Evolutionary conservation across 2,888 invertebrate species (phyloP), one percentile per base, ranked within the genome.

Genomic region (Eupithecia inturbata): DNA sequence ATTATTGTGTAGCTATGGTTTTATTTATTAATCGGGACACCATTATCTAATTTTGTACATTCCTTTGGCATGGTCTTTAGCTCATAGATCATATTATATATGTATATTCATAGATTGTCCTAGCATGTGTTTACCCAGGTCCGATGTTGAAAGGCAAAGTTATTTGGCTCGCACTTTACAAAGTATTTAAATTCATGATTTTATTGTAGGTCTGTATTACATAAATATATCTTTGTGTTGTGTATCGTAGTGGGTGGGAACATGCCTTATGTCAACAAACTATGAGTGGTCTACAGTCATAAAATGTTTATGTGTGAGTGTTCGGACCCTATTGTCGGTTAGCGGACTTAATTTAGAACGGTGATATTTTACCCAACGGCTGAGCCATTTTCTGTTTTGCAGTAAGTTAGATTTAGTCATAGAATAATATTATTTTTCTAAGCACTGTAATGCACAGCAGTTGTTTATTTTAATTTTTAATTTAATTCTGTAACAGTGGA

Each of bases 251-350:
- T 72, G 72, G 49, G 60, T 72, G 72, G 67, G 31, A 69, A 66
- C 66, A 66, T 69, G 71, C 71, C 71, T 74, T 39, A 72, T 91
- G 93, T 94, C 93, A 93, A 93, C 88, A 93, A 92, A 93, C 94
- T 90, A 90, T 86, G 86, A 86, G 22, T 36, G 62, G 28, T 4
- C 85, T 83, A 79, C 87, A 86, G 87, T 87, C 84, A 84, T 83
- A 83, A 83, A 45, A 49, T 53, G 67, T 64, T 41, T 62, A 53
- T 69, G 73, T 85, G 84, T 83, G 82, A 82, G 85, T 85, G 86
- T 85, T 83, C 85, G 84, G 81, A 85, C 83, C 82, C 83, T 85
- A 86, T 87, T 86, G 83, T 86, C 83, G 83, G 84, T 82, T 84
- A 83, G 57, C 83, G 87, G 88, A 91, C 91, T 92, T 91, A 90